These are phyloP conservation scores for Gastrophysa polygoni DNA, from an alignment of 2,888 invertebrate species.

Conservation along the genomic window DNA sequence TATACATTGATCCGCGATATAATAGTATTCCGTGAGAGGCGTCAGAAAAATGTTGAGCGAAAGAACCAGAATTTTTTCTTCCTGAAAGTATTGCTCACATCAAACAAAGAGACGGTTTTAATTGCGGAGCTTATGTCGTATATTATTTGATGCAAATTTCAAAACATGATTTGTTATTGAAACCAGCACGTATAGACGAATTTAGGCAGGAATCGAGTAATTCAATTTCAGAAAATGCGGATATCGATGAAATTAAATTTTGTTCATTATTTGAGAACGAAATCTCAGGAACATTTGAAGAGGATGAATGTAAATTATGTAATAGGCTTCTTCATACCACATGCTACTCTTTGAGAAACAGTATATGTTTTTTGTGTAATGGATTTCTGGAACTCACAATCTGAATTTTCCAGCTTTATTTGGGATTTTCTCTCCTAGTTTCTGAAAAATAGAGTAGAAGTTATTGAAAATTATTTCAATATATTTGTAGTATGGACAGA, in stretches of 20 bases:
- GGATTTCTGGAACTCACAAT: background rate
- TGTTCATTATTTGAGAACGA: background rate
- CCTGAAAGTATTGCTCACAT: background rate
- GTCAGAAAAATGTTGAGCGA: background rate
- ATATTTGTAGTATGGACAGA: too few species aligned
- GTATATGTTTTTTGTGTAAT: background rate
- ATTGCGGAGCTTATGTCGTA: slow-evolving; percentile 1
- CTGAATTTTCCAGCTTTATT: too few species aligned
- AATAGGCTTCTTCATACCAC: background rate
- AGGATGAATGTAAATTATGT: background rate
- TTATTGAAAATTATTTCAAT: too few species aligned
- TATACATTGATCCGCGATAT: background rate
- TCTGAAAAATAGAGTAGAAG: too few species aligned
- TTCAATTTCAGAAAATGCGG: background rate
- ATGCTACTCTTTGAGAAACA: background rate
- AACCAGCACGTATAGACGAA: too few species aligned
- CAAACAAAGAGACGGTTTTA: slow-evolving; percentile 2
- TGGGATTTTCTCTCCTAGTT: too few species aligned
- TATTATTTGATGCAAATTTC: slow-evolving; percentile 1
- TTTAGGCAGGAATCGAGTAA: too few species aligned
- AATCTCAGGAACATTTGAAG: background rate
- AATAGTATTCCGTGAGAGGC: slow-evolving; percentile 1
- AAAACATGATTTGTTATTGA: too few species aligned
- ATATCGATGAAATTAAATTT: background rate
- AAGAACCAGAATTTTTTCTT: background rate